Percentiles rank a stretch among this genome's conserved stretches.
phyloP scores from a whole-genome alignment of 1,140 invertebrate species.

The Drosophila lini region DNA sequence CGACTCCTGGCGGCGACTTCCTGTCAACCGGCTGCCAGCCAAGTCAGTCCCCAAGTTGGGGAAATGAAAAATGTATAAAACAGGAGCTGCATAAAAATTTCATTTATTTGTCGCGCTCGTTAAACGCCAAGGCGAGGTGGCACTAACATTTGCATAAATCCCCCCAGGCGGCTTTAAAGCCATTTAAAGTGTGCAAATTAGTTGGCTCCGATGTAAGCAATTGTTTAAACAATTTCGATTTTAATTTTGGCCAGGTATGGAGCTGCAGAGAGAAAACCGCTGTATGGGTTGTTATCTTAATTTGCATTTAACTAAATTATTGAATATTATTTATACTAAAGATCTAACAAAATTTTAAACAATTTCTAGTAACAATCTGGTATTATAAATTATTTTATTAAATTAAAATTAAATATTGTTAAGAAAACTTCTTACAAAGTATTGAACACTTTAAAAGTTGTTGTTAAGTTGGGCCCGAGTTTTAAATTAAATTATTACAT shows the following conservation, averaged over 20 bases:
- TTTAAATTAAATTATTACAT: too few relatives aligned
- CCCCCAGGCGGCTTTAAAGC: slow-evolving; percentile 11
- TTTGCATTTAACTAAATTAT: background rate
- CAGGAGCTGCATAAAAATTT: slow-evolving; percentile 26
- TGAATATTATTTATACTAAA: background rate
- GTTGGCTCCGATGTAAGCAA: slow-evolving; percentile 16
- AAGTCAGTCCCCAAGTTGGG: slow-evolving; percentile 1
- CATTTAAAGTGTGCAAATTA: slow-evolving; percentile 13
- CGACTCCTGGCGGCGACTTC: slow-evolving; percentile 40
- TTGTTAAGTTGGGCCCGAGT: too few relatives aligned
- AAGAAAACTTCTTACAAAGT: background rate
- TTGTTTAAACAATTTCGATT: slow-evolving; percentile 19
- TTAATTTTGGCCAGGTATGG: background rate
- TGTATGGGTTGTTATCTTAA: background rate
- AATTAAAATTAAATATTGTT: background rate
- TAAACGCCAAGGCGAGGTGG: slow-evolving; percentile 8
- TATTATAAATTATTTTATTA: background rate
- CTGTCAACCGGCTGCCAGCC: slow-evolving; percentile 49
- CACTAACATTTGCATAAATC: slow-evolving; percentile 24
- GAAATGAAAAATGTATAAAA: slow-evolving; percentile 52
- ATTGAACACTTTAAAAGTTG: too few relatives aligned
- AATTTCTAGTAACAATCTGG: background rate
- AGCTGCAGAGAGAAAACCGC: background rate
- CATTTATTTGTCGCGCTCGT: slow-evolving; percentile 39
- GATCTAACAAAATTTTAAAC: background rate